Percentiles rank a stretch among this genome's conserved stretches.
These are phyloP conservation scores for Sarcophaga subvicina DNA, from an alignment of 2,888 invertebrate genomes.

Conservation along the genomic window DNA sequence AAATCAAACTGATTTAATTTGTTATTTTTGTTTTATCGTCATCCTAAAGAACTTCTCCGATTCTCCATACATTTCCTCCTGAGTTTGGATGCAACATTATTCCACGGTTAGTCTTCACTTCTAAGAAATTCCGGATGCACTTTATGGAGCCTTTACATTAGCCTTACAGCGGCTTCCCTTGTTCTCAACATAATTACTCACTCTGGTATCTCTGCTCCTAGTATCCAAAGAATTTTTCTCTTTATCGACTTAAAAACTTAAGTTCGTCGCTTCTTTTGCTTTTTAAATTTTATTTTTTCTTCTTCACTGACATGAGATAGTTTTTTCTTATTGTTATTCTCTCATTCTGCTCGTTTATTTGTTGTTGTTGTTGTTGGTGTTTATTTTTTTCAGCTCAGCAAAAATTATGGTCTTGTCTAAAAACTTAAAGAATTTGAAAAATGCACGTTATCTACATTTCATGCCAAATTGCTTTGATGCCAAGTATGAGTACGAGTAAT, in stretches of 20 bases:
- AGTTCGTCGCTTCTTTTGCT: slow-evolving; percentile 8
- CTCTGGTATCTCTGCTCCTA: too few species aligned
- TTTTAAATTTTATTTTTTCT: slow-evolving; percentile 1
- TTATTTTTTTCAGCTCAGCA: slow-evolving; percentile 4
- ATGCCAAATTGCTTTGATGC: slow-evolving; percentile 67
- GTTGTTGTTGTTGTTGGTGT: not conserved
- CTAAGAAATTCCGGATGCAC: too few species aligned
- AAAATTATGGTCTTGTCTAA: slow-evolving; percentile 61
- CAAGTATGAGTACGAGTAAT: slow-evolving; percentile 65
- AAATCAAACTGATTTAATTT: too few species aligned
- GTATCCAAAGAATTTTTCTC: not conserved
- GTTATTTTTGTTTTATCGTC: too few species aligned
- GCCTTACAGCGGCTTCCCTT: too few species aligned
- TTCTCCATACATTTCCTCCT: too few species aligned
- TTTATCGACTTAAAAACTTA: not conserved
- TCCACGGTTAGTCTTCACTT: too few species aligned
- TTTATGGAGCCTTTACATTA: too few species aligned
- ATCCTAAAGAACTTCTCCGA: too few species aligned
- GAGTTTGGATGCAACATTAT: too few species aligned
- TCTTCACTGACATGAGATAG: not conserved
- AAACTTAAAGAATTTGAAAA: slow-evolving; percentile 65
- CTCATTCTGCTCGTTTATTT: too few species aligned
- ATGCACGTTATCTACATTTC: slow-evolving; percentile 68
- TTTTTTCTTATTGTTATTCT: not conserved
- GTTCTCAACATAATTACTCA: too few species aligned